Evolutionary conservation across 2,888 invertebrate genomes (phyloP).

Genomic region (Argynnis bischoffii): DNA sequence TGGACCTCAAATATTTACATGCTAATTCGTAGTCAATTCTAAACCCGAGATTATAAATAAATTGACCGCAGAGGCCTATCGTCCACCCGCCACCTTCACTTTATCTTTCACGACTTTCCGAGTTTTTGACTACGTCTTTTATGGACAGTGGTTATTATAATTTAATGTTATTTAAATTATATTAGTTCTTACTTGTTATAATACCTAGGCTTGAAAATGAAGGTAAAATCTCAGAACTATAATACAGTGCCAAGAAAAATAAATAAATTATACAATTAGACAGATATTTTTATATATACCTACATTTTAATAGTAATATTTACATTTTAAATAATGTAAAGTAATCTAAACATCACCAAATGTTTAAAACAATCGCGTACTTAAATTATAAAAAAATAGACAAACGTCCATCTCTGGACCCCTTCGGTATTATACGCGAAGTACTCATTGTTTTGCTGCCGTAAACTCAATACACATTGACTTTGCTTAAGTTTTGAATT

Average conservation of each 20-base stretch:
- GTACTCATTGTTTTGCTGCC: conserved; percentile 62
- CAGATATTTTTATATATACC: too few species aligned
- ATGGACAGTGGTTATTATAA: conserved; percentile 65
- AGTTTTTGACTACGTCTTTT: conserved; percentile 69
- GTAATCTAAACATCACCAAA: conserved; percentile 13
- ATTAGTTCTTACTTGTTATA: conserved; percentile 60
- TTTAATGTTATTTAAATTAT: conserved; percentile 56
- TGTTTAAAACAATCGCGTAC: conserved; percentile 39
- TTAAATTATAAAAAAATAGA: conserved; percentile 34
- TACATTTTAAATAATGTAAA: neutral
- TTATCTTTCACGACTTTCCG: conserved; percentile 75
- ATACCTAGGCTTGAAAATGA: conserved; percentile 43
- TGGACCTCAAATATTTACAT: conserved; percentile 82
- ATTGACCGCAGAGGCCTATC: conserved; percentile 68
- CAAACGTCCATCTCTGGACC: conserved; percentile 56
- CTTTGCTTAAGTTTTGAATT: conserved; percentile 26
- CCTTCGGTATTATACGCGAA: conserved; percentile 57
- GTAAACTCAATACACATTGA: conserved; percentile 19
- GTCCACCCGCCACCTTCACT: conserved; percentile 62
- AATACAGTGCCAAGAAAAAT: conserved; percentile 8
- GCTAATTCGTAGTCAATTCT: conserved; percentile 80
- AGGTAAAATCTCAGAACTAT: too few species aligned
- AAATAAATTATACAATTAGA: too few species aligned
- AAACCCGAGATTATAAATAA: conserved; percentile 81
- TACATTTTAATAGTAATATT: too few species aligned